Evolutionary conservation across 2,797 vertebrate genomes (phyloP).

Genomic region (Cuniculus paca): DNA sequence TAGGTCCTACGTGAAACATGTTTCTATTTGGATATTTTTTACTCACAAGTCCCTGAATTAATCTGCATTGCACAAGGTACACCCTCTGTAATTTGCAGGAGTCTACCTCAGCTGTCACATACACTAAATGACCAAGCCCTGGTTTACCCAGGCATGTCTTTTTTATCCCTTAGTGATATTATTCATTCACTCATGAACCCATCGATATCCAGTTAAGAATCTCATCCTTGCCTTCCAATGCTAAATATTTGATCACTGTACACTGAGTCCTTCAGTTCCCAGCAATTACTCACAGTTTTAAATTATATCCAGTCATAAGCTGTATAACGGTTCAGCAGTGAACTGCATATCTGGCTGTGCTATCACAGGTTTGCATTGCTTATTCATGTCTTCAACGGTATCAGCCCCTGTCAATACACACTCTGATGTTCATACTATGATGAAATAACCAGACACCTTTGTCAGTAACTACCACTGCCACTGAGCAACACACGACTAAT

Average conservation of each 20-base stretch:
- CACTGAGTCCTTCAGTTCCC: neutral
- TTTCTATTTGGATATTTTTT: neutral
- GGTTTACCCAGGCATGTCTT: neutral
- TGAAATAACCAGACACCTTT: neutral
- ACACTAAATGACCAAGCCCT: fast-evolving
- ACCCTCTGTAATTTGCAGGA: neutral
- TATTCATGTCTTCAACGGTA: neutral
- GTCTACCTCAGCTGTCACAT: neutral
- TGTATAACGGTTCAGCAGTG: neutral
- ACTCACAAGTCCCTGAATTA: neutral
- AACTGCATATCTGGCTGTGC: neutral
- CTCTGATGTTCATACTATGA: too few species aligned
- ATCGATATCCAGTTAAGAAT: neutral
- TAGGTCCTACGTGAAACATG: neutral
- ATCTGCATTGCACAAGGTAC: neutral
- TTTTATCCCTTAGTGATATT: neutral
- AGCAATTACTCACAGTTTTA: neutral
- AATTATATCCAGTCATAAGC: neutral
- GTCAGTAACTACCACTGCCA: neutral
- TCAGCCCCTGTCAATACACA: neutral
- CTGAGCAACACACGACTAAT: neutral
- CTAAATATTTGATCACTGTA: neutral
- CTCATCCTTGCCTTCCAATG: neutral
- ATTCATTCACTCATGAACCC: neutral
- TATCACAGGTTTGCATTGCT: too few species aligned